Conservation (phyloP, 2,888 invertebrate genomes). For the Ischnura elegans region DNA sequence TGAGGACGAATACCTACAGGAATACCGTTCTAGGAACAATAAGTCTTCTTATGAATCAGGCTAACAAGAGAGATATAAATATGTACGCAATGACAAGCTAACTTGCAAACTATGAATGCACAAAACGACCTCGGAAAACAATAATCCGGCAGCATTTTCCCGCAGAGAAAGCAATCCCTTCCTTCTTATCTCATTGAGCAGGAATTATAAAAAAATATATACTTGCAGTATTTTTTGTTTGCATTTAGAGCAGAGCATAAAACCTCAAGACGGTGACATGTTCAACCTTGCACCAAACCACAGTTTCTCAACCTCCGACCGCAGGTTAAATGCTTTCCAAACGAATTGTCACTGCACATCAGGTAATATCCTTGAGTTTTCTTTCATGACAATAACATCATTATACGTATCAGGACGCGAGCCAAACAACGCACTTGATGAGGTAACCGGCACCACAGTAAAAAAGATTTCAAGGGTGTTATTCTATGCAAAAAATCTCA, state of each 20-base stretch:
- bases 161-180: background rate
- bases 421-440: background rate
- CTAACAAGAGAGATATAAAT: no score
- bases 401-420: background rate
- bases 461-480: background rate
- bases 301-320: constrained; percentile 1
- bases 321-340: background rate
- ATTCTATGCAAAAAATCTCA: no score
- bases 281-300: background rate
- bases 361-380: background rate
- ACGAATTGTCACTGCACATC: background rate
- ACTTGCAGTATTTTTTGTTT: background rate
- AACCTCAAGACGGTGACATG: background rate
- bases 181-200: background rate
- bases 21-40: no score
- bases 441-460: background rate
- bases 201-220: background rate
- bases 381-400: background rate
- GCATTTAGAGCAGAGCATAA: background rate
- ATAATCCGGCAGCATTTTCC: background rate
- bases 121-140: background rate
- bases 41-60: no score
- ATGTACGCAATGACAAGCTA: no score
- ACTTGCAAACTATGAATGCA: no score
- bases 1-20: no score